Evolutionary conservation across 2,797 vertebrate species (phyloP).

Genomic region (Halcyon chelicuti): DNA sequence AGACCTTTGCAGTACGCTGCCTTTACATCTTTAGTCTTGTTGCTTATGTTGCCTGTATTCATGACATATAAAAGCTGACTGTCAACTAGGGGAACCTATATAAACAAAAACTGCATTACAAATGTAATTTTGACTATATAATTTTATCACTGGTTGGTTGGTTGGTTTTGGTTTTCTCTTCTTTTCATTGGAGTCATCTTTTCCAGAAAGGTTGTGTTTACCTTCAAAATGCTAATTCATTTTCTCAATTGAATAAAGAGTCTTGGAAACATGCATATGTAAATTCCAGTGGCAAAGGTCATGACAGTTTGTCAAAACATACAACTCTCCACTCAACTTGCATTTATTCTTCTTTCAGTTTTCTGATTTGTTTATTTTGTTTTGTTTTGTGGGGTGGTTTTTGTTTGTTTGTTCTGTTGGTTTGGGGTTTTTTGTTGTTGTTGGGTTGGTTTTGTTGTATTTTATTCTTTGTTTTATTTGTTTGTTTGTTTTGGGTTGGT

Average conservation of each 20-base stretch:
- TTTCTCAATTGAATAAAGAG: not conserved
- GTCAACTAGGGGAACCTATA: not conserved
- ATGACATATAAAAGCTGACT: not conserved
- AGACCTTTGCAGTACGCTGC: not conserved
- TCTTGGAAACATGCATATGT: not conserved
- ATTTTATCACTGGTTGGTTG: not conserved
- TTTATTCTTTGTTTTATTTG: too few species aligned
- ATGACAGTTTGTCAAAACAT: not conserved
- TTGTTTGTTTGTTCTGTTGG: too few species aligned
- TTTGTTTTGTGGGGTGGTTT: too few species aligned
- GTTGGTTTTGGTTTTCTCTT: not conserved
- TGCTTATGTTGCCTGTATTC: not conserved
- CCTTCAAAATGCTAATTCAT: not conserved
- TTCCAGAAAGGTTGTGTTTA: not conserved
- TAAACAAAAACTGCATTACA: not conserved
- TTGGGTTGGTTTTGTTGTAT: too few species aligned
- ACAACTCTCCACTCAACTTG: not conserved
- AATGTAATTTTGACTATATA: not conserved
- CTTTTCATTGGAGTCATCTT: not conserved
- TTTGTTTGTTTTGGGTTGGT: too few species aligned
- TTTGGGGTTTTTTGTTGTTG: too few species aligned
- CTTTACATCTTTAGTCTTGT: not conserved
- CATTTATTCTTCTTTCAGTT: not conserved
- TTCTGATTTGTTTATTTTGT: not conserved
- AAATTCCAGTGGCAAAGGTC: conserved; percentile 43